A percentile compares a stretch with the other conserved stretches of the same genome.
phyloP scores from a whole-genome alignment of 2,888 invertebrate species.

The Aleiodes leptofemur region DNA sequence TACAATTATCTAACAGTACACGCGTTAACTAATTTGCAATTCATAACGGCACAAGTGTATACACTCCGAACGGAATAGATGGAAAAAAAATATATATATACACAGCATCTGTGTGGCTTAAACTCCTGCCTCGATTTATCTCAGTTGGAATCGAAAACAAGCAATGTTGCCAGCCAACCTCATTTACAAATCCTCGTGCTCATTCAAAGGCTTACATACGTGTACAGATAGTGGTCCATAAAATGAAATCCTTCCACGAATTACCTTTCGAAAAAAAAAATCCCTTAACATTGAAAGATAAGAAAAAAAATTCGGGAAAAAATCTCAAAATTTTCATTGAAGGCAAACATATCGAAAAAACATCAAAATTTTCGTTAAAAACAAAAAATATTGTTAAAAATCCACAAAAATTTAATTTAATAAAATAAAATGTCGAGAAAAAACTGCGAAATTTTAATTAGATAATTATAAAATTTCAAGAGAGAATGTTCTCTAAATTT shows the following conservation, averaged over 20 bases:
- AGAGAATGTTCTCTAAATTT: too few species aligned
- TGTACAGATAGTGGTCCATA: not conserved
- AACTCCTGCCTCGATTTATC: constrained; percentile 9
- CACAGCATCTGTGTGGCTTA: not conserved
- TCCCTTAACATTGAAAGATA: too few species aligned
- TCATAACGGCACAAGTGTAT: constrained; percentile 14
- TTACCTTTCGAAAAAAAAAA: not conserved
- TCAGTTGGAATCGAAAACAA: constrained; percentile 9
- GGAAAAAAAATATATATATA: not conserved
- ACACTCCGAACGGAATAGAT: not conserved
- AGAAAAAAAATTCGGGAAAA: too few species aligned
- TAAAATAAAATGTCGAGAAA: too few species aligned
- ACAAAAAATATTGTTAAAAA: too few species aligned
- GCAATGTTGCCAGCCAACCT: not conserved
- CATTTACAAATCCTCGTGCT: constrained; percentile 1
- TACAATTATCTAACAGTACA: not conserved
- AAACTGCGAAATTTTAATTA: too few species aligned
- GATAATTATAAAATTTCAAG: too few species aligned
- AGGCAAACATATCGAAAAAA: too few species aligned
- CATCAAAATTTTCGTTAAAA: too few species aligned
- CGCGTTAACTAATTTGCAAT: constrained; percentile 18
- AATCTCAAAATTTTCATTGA: too few species aligned
- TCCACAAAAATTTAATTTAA: too few species aligned
- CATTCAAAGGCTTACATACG: not conserved
- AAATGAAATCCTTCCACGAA: not conserved